Percentiles rank a stretch among this genome's conserved stretches.
Conservation (phyloP, 2,113 vertebrate genomes). For the Telmatochromis sp. region DNA sequence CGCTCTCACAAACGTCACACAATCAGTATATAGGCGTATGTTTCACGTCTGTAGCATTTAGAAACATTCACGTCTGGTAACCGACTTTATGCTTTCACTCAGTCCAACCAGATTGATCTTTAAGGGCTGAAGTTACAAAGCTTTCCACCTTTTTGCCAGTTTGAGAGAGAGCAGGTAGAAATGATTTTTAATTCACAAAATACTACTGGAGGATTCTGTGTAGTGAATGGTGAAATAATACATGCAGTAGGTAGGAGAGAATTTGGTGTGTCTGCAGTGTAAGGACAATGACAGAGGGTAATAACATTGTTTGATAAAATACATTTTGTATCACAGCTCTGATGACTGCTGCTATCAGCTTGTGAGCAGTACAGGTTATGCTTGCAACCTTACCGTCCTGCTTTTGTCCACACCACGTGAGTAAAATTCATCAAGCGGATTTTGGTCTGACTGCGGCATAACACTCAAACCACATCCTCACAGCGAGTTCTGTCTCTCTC, state of each 20-base stretch:
- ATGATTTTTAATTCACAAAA: neutral
- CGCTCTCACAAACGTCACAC: neutral
- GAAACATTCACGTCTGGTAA: neutral
- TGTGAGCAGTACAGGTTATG: neutral
- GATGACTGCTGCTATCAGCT: neutral
- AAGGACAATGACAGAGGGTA: neutral
- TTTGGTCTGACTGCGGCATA: neutral
- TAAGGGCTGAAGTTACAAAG: neutral
- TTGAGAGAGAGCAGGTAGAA: neutral
- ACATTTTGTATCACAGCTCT: neutral
- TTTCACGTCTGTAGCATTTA: neutral
- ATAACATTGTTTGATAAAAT: neutral
- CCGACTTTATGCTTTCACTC: neutral
- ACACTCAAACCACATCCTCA: neutral
- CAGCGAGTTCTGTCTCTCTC: neutral
- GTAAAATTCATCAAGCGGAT: neutral
- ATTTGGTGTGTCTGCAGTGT: neutral
- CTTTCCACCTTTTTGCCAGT: neutral
- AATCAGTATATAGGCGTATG: neutral
- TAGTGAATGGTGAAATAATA: neutral
- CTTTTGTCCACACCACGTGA: neutral
- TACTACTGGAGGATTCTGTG: neutral
- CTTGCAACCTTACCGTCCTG: neutral
- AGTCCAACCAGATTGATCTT: neutral
- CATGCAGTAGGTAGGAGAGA: neutral